Evolutionary conservation across 1,140 invertebrate species (phyloP), one percentile per base, ranked within the genome.

Genomic region (Hylaeus anthracinus): DNA sequence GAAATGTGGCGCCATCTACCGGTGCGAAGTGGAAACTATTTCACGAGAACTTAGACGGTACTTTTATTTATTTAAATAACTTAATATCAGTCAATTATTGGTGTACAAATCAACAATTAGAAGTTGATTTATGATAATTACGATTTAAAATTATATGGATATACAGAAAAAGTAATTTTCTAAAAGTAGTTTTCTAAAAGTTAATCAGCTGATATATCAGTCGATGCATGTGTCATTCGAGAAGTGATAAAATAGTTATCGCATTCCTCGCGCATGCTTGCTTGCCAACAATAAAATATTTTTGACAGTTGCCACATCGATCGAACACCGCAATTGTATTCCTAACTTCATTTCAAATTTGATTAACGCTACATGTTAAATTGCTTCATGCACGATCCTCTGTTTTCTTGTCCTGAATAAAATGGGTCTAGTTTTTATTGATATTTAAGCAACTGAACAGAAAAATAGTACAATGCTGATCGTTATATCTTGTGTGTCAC

Each of bases 131-230:
- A 26, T 26, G 26, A 26, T 26, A 26, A 26, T 26, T 26, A 26
- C 26, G 26, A 26, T 26, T 26, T 26, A 26, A 26, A 26, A 26
- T 26, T 26, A 26, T 26, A 26, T 26, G 26, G 0, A 26, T 26
- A 26, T 26, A 26, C 26, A 26, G 26, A 26, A 26, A 26, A 26
- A 26, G 26, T 26, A 26, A 26, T 26, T 26, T 26, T 26, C 26
- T 26, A 26, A 48, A 48, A 48, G 5, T 48, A 48, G 8, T 48
- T 48, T 48, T 48, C 0, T 48, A 0, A 48, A 48, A 48, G 61
- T 76, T 39, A 45, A 78, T 84, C 79, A 84, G 79, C 73, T 72
- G 66, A 26, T 48, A 67, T 77, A 60, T 74, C 58, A 53, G 51
- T 6, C 61, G 37, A 72, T 73, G 3, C 43, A 26, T 4, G 12